phyloP scores from a whole-genome alignment of 2,113 vertebrate species.

The Psettodes erumei region DNA sequence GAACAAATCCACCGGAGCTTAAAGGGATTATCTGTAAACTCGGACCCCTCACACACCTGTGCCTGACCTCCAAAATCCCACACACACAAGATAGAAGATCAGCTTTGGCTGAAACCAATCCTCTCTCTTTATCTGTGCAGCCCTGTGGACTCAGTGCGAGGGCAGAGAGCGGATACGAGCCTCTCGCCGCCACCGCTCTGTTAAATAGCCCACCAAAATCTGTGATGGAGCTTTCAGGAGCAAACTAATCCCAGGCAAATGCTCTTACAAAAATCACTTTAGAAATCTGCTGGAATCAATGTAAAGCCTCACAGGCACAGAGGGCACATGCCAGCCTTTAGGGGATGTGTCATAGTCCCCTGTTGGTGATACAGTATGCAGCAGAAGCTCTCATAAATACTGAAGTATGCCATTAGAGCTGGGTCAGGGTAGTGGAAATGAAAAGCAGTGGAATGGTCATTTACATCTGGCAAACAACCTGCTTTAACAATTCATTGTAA shows the following conservation, averaged over 20 bases:
- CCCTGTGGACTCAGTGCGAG: constrained; percentile 49
- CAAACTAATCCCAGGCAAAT: constrained; percentile 82
- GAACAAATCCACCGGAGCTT: constrained; percentile 70
- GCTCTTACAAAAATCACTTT: constrained; percentile 84
- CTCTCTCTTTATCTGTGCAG: constrained; percentile 69
- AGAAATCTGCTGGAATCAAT: constrained; percentile 79
- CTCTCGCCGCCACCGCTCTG: constrained; percentile 58
- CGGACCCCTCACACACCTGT: constrained; percentile 70
- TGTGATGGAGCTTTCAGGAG: constrained; percentile 79
- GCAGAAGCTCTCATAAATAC: constrained; percentile 57
- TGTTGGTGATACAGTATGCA: constrained; percentile 37
- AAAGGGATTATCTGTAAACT: constrained; percentile 68
- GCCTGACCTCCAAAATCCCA: constrained; percentile 57
- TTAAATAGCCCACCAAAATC: constrained; percentile 80
- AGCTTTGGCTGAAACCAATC: constrained; percentile 78
- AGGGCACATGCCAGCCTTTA: constrained; percentile 64
- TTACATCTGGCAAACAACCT: constrained; percentile 52
- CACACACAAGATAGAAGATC: constrained; percentile 68
- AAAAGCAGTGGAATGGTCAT: constrained; percentile 41
- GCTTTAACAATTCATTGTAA: constrained; percentile 49
- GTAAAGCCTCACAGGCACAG: constrained; percentile 70
- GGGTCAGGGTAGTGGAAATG: constrained; percentile 31
- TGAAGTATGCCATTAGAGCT: constrained; percentile 47
- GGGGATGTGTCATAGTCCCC: constrained; percentile 57
- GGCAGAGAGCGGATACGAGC: constrained; percentile 40